Base-by-base conservation (phyloP, 2,113 vertebrate genomes). In the Phrynosoma blainvillii region DNA sequence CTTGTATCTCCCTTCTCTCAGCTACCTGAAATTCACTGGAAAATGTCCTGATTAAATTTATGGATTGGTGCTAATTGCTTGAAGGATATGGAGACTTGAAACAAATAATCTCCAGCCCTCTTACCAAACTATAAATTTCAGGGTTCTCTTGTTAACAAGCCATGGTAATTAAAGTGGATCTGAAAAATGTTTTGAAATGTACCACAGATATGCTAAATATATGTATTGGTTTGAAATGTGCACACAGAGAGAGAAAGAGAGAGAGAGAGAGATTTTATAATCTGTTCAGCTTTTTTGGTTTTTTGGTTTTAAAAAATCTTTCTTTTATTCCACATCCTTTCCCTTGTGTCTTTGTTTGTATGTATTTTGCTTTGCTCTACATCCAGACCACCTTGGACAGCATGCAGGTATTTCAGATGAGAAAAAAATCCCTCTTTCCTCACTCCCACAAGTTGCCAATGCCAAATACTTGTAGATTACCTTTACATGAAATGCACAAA, bases 331-430 rank as follows among this genome's bases (percentile, higher is more conserved):
- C 88, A 84, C 91, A 86, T 96, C 94, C 95, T 95, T 96, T 96
- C 96, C 97, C 94, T 95, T 96, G 95, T 98, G 96, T 96, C 96
- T 95, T 87, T 91, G 92, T 96, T 92, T 96, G 90, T 97, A 95
- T 75, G 96, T 96, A 96, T 97, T 94, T 96, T 98, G 97, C 97
- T 97, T 96, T 95, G 96, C 95, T 93, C 86, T 94, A 92, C 96
- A 96, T 95, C 96, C 98, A 99, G 99, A 98, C 96, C 97, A 97
- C 98, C 97, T 97, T 99, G 99, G 98, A 99, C 97, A 98, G 98
- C 98, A 99, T 99, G 98, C 99, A 99, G 99, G 99, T 99, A 99
- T 97, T 98, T 86, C 86, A 96, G 95, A 91, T 88, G 11, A 59
- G n/a, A n/a, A 32, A n/a, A 36, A 12, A n/a, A 71, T 77, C 54